Conservation (phyloP, 2,888 invertebrate species). For the Acanthopleura granulata region DNA sequence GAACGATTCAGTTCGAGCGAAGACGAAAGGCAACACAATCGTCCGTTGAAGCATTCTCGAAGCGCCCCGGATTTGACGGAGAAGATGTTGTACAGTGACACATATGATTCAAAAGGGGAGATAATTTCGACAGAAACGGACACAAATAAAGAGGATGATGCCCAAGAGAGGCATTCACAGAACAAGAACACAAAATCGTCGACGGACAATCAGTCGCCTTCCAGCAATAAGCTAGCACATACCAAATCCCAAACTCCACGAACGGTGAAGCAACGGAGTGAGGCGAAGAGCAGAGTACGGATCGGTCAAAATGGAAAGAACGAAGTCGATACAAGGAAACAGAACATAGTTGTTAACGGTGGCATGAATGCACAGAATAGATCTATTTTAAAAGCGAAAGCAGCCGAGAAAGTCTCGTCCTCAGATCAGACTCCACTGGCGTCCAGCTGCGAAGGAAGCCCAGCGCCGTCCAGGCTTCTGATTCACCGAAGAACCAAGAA, state of each 20-base stretch:
- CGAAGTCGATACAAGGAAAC: not conserved
- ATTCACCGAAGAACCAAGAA: not conserved
- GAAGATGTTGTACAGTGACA: conserved; percentile 30
- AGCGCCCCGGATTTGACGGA: conserved; percentile 60
- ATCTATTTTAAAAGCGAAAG: not conserved
- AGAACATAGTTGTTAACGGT: not conserved
- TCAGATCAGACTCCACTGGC: conserved; percentile 6
- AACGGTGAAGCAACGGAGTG: conserved; percentile 47
- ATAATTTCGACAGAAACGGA: conserved; percentile 28
- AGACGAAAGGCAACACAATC: conserved; percentile 40
- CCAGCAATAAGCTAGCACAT: conserved; percentile 16
- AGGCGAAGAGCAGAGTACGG: conserved; percentile 31
- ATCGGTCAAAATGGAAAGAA: not conserved
- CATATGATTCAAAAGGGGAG: conserved; percentile 29
- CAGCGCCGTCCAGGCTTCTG: not conserved
- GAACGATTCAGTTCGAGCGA: conserved; percentile 58
- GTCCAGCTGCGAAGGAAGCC: conserved; percentile 15
- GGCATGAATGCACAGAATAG: not conserved
- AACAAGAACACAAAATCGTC: conserved; percentile 15
- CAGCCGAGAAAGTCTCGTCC: not conserved
- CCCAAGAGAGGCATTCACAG: conserved; percentile 17
- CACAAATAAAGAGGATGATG: conserved; percentile 12
- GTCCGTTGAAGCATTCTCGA: conserved; percentile 47
- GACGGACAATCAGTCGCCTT: conserved; percentile 1
- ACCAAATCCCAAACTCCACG: conserved; percentile 37